A percentile compares a stretch with the other conserved stretches of the same genome.
Evolutionary conservation across 2,797 vertebrate species (phyloP).

Genomic region (Heliangelus exortis): DNA sequence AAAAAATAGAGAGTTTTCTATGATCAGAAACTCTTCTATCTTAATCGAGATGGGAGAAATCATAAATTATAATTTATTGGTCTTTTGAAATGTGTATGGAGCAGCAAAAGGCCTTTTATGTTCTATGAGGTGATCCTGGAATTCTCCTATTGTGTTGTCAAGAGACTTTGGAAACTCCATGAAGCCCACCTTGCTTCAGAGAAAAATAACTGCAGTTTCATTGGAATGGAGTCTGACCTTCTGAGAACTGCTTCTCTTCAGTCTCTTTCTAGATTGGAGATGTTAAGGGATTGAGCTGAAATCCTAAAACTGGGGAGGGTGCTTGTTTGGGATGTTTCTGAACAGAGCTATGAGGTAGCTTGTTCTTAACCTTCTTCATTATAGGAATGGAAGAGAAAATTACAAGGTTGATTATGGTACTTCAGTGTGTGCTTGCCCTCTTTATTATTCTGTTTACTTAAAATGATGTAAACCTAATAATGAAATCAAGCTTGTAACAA

Average conservation of each 20-base stretch:
- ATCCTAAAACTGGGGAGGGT: background rate
- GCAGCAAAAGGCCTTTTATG: background rate
- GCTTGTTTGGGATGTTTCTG: background rate
- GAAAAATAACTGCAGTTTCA: background rate
- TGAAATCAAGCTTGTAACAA: slow-evolving; percentile 60
- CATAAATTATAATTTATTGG: background rate
- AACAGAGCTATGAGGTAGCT: background rate
- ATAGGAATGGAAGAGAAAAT: slow-evolving; percentile 57
- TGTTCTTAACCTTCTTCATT: slow-evolving; percentile 58
- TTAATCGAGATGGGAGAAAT: background rate
- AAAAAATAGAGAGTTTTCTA: background rate
- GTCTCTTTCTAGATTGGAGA: background rate
- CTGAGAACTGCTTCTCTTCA: background rate
- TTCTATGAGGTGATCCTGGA: background rate
- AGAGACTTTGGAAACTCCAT: background rate
- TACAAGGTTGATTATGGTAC: slow-evolving; percentile 32
- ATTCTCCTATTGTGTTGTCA: background rate
- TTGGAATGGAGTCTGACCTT: background rate
- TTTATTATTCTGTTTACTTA: slow-evolving; percentile 70
- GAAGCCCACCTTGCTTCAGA: background rate
- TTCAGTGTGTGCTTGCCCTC: slow-evolving; percentile 50
- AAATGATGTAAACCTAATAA: slow-evolving; percentile 39
- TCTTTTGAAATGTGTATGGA: background rate
- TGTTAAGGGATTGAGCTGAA: background rate
- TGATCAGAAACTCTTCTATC: background rate